Base-by-base conservation (phyloP, 2,113 vertebrate genomes). In the Actinemys pallida region DNA sequence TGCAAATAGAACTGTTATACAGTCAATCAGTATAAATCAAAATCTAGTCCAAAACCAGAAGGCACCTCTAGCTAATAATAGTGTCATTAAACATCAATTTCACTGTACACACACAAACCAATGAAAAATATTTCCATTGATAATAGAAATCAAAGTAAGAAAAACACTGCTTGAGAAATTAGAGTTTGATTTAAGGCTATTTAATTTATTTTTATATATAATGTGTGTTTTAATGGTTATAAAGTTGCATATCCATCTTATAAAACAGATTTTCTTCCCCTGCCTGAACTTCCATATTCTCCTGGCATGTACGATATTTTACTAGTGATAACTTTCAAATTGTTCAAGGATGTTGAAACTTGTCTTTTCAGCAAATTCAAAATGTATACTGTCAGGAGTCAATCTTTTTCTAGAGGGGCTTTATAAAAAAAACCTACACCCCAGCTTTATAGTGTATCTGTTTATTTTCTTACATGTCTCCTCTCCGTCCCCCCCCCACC, bases 381-480 rank as follows among this genome's bases (percentile, higher is more conserved):
- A 39, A 39, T 25, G 56, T 75, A 5, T 82, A 65, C 79, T 49
- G 45, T 49, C 65, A 19, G 88, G 84, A 93, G 29, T 1, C 31
- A 89, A 9, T 8, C 65, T 5, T 42, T 90, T 90, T 90, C n/a
- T 59, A 20, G 57, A 54, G 57, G 4, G 1, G 5, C 62, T 69
- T 57, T 31, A 47, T 47, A 45, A 47, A 8, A 0, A 0, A 42
- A 6, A 1, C 2, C 24, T 31, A 81, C 10, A 25, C 25, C 9
- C 24, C 25, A 57, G 56, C 25, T 57, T 57, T 10, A 57, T 57
- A 57, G 24, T 25, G 2, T 57, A 45, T 84, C 83, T 86, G 29
- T 6, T 10, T 24, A 22, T 50, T 86, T 75, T 72, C n/a, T 35
- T 89, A 52, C 57, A 14, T 6, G 25, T 5, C 3, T 1, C 5